Evolutionary conservation across 2,113 vertebrate genomes (phyloP).

Genomic region (Porphyrio hochstetteri): DNA sequence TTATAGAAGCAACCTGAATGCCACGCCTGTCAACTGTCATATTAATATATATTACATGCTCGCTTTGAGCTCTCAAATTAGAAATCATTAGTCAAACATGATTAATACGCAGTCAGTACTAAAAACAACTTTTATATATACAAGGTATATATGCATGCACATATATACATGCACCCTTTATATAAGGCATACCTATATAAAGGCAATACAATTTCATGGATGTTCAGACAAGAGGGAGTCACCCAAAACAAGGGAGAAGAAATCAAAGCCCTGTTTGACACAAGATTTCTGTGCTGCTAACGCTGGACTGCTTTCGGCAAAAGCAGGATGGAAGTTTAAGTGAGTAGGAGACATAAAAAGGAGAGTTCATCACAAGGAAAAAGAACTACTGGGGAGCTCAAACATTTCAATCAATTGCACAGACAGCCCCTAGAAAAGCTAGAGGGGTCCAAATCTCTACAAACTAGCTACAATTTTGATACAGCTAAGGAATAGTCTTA

Average conservation of each 20-base stretch:
- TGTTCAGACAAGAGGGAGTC: background rate
- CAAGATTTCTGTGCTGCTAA: background rate
- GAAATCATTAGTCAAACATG: background rate
- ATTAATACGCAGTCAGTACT: background rate
- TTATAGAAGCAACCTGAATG: background rate
- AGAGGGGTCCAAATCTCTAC: background rate
- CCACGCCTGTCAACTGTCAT: background rate
- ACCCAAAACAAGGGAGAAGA: background rate
- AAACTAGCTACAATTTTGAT: background rate
- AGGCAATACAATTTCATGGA: background rate
- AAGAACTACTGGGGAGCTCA: background rate
- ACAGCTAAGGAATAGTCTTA: background rate
- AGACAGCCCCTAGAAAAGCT: background rate
- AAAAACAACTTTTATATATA: background rate
- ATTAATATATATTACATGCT: background rate
- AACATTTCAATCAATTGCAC: background rate
- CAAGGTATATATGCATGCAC: rapidly evolving
- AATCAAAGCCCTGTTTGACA: background rate
- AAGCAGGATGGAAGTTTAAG: background rate
- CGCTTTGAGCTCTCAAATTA: background rate
- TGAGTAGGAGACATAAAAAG: background rate
- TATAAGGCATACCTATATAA: background rate
- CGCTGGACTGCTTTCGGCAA: background rate
- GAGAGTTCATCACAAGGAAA: background rate
- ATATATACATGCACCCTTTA: rapidly evolving